A percentile compares a stretch with the other conserved stretches of the same genome.
phyloP scores from a whole-genome alignment of 2,113 vertebrate genomes.

The Nanorana parkeri region DNA sequence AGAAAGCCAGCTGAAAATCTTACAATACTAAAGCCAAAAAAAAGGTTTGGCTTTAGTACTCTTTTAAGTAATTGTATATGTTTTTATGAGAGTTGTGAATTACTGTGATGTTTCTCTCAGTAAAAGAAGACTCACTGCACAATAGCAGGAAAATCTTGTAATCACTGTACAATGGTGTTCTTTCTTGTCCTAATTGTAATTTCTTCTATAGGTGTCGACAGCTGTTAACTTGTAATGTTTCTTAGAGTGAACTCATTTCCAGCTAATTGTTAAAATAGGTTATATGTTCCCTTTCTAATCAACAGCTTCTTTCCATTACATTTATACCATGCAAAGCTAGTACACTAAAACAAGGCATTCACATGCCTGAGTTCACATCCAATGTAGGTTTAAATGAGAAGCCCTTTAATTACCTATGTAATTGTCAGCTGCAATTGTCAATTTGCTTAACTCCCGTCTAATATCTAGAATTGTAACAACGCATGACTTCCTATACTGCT shows the following conservation, averaged over 20 bases:
- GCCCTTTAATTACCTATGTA: constrained; percentile 55
- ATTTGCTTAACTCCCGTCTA: constrained; percentile 51
- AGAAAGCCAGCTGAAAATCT: too few species aligned
- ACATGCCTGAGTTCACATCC: constrained; percentile 51
- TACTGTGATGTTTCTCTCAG: not conserved
- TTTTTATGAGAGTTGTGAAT: not conserved
- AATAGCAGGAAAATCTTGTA: not conserved
- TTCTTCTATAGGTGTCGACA: constrained; percentile 1
- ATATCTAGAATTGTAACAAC: constrained; percentile 50
- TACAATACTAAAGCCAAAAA: too few species aligned
- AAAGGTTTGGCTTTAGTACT: too few species aligned
- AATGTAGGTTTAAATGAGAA: constrained; percentile 52
- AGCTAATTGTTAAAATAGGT: constrained; percentile 21
- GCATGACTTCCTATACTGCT: constrained; percentile 48
- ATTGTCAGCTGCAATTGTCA: constrained; percentile 55
- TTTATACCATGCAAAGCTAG: constrained; percentile 30
- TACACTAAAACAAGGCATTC: constrained; percentile 36
- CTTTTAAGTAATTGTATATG: too few species aligned
- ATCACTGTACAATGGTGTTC: not conserved
- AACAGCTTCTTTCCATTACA: constrained; percentile 27
- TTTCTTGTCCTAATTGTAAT: constrained; percentile 17
- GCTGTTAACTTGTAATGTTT: not conserved
- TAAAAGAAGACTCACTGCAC: not conserved
- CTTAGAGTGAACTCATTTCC: constrained; percentile 28
- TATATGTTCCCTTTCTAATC: constrained; percentile 43